These are phyloP conservation scores for Dinothrombium tinctorium DNA, from an alignment of 1,140 invertebrate species.

Conservation along the genomic window DNA sequence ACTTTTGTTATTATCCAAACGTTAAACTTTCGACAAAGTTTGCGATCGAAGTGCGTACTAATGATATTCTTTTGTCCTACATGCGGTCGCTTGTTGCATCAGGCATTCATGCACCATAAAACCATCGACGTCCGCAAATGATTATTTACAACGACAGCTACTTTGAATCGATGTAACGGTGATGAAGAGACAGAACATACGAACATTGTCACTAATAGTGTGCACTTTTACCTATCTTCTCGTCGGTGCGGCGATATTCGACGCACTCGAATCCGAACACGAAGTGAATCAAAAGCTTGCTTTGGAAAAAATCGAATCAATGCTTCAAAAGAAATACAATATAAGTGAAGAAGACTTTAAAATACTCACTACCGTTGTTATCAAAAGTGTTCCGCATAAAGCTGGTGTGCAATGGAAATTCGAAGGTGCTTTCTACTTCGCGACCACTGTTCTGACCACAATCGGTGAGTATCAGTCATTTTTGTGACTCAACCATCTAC, in stretches of 20 bases:
- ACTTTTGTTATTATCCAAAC: no score
- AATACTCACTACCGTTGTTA: slow-evolving; percentile 78
- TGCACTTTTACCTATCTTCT: slow-evolving; percentile 97
- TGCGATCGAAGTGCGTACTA: no score
- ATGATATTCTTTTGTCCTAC: no score
- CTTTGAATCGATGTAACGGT: no score
- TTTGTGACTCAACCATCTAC: slow-evolving; percentile 2
- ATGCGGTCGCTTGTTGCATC: no score
- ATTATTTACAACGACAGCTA: no score
- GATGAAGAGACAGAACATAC: slow-evolving; percentile 98
- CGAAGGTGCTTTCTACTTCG: slow-evolving; percentile 93
- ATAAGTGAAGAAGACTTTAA: slow-evolving; percentile 74
- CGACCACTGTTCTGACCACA: slow-evolving; percentile 95
- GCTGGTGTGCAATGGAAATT: slow-evolving; percentile 94
- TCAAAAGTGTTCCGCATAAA: slow-evolving; percentile 87
- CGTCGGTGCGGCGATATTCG: slow-evolving; percentile 94
- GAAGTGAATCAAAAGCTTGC: slow-evolving; percentile 65
- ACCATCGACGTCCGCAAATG: no score
- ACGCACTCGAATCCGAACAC: slow-evolving; percentile 85
- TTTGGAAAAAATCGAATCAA: slow-evolving; percentile 31
- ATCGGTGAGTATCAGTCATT: slow-evolving; percentile 41
- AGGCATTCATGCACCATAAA: no score
- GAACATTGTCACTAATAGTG: slow-evolving; percentile 90
- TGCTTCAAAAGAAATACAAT: slow-evolving; percentile 69
- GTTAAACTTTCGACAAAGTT: no score